phyloP scores from a whole-genome alignment of 2,797 vertebrate genomes.

The Sebastiscus albofasciatus region DNA sequence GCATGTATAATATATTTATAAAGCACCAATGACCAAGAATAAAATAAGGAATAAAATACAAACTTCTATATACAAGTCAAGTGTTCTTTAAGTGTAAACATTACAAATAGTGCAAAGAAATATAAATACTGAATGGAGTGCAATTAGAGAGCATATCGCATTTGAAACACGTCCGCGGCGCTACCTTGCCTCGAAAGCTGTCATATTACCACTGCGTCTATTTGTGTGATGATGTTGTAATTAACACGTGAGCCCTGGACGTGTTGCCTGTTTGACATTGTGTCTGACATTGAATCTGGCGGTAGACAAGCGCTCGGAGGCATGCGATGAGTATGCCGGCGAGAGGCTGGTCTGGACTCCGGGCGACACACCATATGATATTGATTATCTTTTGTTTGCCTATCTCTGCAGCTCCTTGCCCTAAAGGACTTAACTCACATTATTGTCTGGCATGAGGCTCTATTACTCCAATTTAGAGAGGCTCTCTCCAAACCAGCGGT shows the following conservation, averaged over 20 bases:
- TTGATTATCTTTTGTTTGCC: constrained; percentile 85
- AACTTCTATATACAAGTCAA: too few relatives aligned
- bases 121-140: too few relatives aligned
- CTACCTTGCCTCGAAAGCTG: constrained; percentile 18
- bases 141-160: neutral
- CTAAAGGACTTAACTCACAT: constrained; percentile 76
- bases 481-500: constrained; percentile 33
- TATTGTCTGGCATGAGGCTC: constrained; percentile 77
- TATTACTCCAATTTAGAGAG: constrained; percentile 70
- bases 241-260: constrained; percentile 65
- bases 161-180: neutral
- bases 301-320: constrained; percentile 74
- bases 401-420: constrained; percentile 80
- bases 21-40: too few relatives aligned
- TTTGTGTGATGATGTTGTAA: constrained; percentile 64
- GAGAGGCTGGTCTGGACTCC: constrained; percentile 77
- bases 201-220: constrained; percentile 42
- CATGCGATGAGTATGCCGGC: constrained; percentile 71
- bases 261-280: constrained; percentile 77
- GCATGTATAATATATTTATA: too few relatives aligned
- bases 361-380: constrained; percentile 82
- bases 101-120: too few relatives aligned
- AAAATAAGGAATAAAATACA: too few relatives aligned
- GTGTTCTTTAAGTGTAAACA: too few relatives aligned
- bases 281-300: constrained; percentile 78